Conservation (phyloP, 2,113 vertebrate genomes). For the Semnornis frantzii region DNA sequence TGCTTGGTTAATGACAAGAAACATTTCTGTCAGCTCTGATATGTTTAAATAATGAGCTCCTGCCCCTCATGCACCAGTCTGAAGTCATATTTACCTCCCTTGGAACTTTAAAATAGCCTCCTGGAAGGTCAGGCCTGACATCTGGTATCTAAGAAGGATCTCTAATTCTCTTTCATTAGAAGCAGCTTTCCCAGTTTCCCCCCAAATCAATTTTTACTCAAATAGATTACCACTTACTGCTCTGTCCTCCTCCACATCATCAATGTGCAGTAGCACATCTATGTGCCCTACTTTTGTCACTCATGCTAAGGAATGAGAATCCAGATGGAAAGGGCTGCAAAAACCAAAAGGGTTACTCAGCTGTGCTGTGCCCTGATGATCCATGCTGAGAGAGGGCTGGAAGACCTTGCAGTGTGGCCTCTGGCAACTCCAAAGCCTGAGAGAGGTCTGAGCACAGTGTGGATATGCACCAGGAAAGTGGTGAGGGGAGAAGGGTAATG, state of each 20-base stretch:
- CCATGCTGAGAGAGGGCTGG: not conserved
- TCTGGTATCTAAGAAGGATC: slow-evolving; percentile 26
- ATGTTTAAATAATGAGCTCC: not conserved
- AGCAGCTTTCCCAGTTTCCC: slow-evolving; percentile 2
- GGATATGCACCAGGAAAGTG: not conserved
- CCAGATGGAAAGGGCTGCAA: not conserved
- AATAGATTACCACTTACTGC: slow-evolving; percentile 32
- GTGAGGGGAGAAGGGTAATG: not conserved
- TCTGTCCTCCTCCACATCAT: slow-evolving; percentile 33
- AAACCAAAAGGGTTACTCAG: not conserved
- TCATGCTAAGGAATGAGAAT: slow-evolving; percentile 17
- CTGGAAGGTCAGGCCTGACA: slow-evolving; percentile 31
- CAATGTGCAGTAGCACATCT: slow-evolving; percentile 21
- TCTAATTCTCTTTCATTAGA: slow-evolving; percentile 51
- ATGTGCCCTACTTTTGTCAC: slow-evolving; percentile 56
- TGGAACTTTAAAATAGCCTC: slow-evolving; percentile 33
- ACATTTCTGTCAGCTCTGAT: not conserved
- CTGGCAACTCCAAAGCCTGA: not conserved
- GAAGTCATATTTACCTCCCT: slow-evolving; percentile 3
- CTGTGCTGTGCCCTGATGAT: not conserved
- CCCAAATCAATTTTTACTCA: slow-evolving; percentile 48
- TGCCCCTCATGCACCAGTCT: not conserved
- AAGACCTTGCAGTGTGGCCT: not conserved
- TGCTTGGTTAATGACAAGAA: not conserved
- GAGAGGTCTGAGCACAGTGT: not conserved